phyloP scores from a whole-genome alignment of 2,797 vertebrate species.

The Nannoperca australis region DNA sequence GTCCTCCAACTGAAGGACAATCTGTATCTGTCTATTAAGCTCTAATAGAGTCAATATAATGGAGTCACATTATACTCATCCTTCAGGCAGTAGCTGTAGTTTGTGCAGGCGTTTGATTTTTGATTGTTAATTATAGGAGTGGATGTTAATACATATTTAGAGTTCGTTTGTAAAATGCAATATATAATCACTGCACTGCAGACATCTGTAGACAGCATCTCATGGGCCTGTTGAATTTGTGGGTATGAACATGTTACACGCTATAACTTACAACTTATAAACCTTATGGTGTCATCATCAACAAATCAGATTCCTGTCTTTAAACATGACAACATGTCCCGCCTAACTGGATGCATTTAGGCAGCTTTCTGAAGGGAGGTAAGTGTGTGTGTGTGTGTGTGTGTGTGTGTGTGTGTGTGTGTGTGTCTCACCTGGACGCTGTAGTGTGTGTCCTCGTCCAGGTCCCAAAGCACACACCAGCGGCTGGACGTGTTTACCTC shows the following conservation, averaged over 20 bases:
- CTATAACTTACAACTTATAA: neutral
- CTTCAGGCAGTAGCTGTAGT: neutral
- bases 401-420: conserved; percentile 1
- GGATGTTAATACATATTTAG: neutral
- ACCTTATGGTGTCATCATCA: neutral
- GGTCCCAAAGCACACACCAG: conserved; percentile 95
- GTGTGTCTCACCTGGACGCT: conserved; percentile 87
- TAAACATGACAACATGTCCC: neutral
- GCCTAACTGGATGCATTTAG: neutral
- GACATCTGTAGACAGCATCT: no score
- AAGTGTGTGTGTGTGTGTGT: neutral
- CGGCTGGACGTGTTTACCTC: conserved; percentile 97
- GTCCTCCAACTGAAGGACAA: conserved; percentile 61
- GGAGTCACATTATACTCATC: conserved; percentile 36
- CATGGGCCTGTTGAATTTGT: no score
- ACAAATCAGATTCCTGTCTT: no score
- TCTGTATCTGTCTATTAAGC: conserved; percentile 32
- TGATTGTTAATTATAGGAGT: conserved; percentile 19
- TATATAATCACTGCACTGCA: neutral
- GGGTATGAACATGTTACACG: neutral
- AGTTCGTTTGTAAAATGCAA: neutral
- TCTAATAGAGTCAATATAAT: conserved; percentile 46
- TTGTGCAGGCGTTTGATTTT: conserved; percentile 11
- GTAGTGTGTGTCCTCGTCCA: conserved; percentile 96
- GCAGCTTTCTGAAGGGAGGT: neutral